A percentile compares a stretch with the other conserved stretches of the same genome.
Evolutionary conservation across 2,888 invertebrate genomes (phyloP).

Genomic region (Poecilus cupreus): DNA sequence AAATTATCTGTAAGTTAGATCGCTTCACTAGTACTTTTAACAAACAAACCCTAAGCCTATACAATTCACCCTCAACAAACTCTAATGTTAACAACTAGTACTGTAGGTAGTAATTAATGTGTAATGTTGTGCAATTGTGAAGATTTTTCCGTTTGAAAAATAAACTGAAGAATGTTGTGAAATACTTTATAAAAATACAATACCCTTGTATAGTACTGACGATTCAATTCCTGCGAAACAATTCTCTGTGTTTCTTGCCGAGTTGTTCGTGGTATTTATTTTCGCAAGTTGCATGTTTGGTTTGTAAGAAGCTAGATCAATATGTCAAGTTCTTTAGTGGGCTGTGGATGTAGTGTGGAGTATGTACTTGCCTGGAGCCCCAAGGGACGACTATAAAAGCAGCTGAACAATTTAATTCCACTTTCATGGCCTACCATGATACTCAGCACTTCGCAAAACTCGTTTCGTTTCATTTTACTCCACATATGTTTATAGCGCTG

Average conservation of each 20-base stretch:
- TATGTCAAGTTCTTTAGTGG: slow-evolving; percentile 37
- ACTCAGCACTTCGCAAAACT: background rate
- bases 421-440: slow-evolving; percentile 39
- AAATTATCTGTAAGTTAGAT: no score
- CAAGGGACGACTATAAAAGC: slow-evolving; percentile 35
- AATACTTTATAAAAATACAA: no score
- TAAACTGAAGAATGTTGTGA: no score
- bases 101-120: no score
- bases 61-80: no score
- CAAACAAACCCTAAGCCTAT: no score
- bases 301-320: slow-evolving; percentile 35
- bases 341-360: background rate
- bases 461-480: slow-evolving; percentile 5
- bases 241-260: background rate
- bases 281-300: slow-evolving; percentile 33
- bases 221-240: background rate
- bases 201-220: background rate
- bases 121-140: no score
- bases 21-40: no score
- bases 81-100: no score
- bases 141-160: no score
- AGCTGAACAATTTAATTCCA: slow-evolving; percentile 44
- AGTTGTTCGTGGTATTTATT: slow-evolving; percentile 16
- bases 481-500: background rate
- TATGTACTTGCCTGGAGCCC: background rate